Evolutionary conservation across 1,140 invertebrate genomes (phyloP), one percentile per base, ranked within the genome.

Genomic region (Campoletis sonorensis): DNA sequence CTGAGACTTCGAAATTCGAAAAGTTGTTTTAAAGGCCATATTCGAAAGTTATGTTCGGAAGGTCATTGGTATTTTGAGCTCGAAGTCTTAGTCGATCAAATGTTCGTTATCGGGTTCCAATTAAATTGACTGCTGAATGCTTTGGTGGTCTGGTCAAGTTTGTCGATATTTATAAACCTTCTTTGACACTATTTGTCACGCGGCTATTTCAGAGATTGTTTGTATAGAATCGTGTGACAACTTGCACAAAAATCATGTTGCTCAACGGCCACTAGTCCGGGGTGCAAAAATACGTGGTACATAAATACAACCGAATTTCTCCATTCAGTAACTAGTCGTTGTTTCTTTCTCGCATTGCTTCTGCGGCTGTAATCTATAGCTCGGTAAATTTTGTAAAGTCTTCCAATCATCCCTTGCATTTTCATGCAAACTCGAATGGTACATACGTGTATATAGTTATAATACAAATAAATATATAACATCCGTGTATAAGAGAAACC

Each of bases 331-430:
- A 26, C 61, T 64, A 23, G 23, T 23, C 71, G 83, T 85, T 85
- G 82, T 85, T 85, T 83, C 78, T 78, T n/a, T 51, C 68, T 45
- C 27, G 70, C 61, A 21, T 37, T 18, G 33, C 54, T 64, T 11
- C 33, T 26, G 33, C 15, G 54, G 23, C 8, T 70, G 67, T 83
- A 83, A 85, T 85, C 84, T 83, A 85, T 85, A 83, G 84, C 78
- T 18, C 78, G 7, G 79, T 67, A 85, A 85, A 85, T 83, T 85
- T 85, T 85, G 79, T 82, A 85, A 83, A 83, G 84, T 85, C 81
- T 81, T 30, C 80, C 84, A 85, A 85, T 85, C 84, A 83, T 80
- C 79, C 83, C 26, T 26, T 64, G 84, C 78, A 85, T 85, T 85
- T 85, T 85, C 76, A 85, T 85, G 84, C 84, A 83, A 85, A 85